Evolutionary conservation across 2,888 invertebrate genomes (phyloP).

Genomic region (Ariolimax columbianus): DNA sequence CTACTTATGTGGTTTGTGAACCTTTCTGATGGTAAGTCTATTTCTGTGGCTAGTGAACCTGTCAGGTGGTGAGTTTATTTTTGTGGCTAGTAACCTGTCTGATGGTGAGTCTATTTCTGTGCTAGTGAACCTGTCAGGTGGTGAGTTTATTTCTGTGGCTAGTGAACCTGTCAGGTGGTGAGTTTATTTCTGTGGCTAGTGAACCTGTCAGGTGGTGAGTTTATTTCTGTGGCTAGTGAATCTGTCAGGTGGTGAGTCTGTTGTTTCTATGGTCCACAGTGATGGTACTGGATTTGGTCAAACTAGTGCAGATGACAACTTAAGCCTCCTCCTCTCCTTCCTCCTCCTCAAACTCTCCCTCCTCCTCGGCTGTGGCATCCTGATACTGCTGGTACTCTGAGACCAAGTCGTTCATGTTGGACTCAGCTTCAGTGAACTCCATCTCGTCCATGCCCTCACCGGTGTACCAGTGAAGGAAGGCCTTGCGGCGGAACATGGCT

Average conservation of each 20-base stretch:
- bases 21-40: background rate
- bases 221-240: background rate
- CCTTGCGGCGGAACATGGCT: constrained; percentile 97
- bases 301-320: background rate
- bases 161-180: background rate
- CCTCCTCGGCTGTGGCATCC: constrained; percentile 82
- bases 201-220: background rate
- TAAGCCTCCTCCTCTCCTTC: constrained; percentile 48
- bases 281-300: background rate
- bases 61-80: no score
- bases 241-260: background rate
- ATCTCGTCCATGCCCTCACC: constrained; percentile 97
- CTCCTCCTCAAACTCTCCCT: constrained; percentile 55
- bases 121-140: no score
- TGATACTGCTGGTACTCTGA: constrained; percentile 71
- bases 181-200: no score
- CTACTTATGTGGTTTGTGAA: background rate
- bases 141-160: no score
- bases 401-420: constrained; percentile 87
- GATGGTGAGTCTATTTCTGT: no score
- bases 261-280: background rate
- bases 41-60: no score
- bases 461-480: constrained; percentile 98
- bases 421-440: constrained; percentile 97
- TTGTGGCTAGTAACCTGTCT: no score